Conservation (phyloP, 2,888 invertebrate species). For the Microdon myrmicae region DNA sequence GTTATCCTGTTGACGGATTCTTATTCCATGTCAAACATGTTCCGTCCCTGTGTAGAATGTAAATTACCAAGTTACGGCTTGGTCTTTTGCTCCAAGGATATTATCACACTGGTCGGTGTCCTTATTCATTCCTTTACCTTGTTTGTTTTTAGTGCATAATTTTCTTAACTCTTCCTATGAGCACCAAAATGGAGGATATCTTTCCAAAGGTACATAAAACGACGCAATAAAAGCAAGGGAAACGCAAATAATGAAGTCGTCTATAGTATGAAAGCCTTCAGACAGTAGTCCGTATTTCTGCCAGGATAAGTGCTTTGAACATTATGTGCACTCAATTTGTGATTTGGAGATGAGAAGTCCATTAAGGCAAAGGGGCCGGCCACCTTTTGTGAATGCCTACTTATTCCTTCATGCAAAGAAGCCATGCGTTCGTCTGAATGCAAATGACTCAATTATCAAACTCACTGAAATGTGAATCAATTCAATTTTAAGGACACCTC, state of each 20-base stretch:
- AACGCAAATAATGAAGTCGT: conserved; percentile 5
- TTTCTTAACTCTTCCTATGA: conserved; percentile 8
- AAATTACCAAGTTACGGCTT: conserved; percentile 45
- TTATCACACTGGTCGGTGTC: conserved; percentile 41
- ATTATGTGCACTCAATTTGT: conserved; percentile 39
- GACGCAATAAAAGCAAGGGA: not conserved
- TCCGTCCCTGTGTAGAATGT: conserved; percentile 38
- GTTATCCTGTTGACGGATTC: too few relatives aligned
- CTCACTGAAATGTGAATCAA: conserved; percentile 33
- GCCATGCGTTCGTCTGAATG: conserved; percentile 10
- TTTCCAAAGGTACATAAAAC: not conserved
- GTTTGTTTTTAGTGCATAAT: conserved; percentile 33
- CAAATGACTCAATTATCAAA: conserved; percentile 28
- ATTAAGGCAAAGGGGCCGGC: too few relatives aligned
- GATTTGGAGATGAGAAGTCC: conserved; percentile 27
- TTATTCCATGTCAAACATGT: too few relatives aligned
- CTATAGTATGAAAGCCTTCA: not conserved
- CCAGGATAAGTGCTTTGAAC: conserved; percentile 17
- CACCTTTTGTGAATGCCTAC: too few relatives aligned
- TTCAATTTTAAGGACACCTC: conserved; percentile 43
- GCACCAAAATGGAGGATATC: not conserved
- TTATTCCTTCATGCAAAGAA: not conserved
- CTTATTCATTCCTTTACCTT: too few relatives aligned
- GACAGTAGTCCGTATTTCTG: not conserved
- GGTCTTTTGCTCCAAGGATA: conserved; percentile 34